Evolutionary conservation across 2,797 vertebrate species (phyloP).

Genomic region (Threskiornis aethiopicus): DNA sequence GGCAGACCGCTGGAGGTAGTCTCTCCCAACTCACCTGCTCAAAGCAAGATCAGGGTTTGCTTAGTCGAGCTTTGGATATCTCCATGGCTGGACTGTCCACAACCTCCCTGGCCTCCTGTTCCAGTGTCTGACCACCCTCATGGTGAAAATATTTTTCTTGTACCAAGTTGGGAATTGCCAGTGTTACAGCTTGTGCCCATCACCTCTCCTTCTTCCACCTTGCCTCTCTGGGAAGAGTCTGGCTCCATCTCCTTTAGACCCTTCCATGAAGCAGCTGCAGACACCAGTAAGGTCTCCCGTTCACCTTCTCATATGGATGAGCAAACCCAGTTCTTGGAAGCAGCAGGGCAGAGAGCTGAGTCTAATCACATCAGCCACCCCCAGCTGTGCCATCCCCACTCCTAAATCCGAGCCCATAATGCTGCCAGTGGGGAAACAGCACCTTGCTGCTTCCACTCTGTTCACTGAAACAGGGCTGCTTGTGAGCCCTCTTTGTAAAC

Average conservation of each 20-base stretch:
- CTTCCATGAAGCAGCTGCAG: background rate
- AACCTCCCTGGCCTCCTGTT: background rate
- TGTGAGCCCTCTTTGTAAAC: background rate
- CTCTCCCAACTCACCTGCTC: background rate
- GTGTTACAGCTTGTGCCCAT: background rate
- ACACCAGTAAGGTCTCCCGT: background rate
- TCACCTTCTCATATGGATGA: background rate
- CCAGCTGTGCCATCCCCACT: background rate
- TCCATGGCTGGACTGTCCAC: background rate
- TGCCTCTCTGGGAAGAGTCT: background rate
- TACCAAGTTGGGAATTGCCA: background rate
- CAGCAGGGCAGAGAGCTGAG: background rate
- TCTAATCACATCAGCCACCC: background rate
- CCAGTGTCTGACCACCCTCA: background rate
- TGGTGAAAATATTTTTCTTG: background rate
- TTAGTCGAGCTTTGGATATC: background rate
- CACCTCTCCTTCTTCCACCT: background rate
- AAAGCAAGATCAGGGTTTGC: background rate
- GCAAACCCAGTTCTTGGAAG: background rate
- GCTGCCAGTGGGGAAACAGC: background rate
- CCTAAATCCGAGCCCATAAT: background rate
- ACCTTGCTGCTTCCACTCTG: background rate
- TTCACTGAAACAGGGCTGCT: background rate
- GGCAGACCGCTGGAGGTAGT: background rate
- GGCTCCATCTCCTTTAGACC: background rate